Percentiles rank a stretch among this genome's conserved stretches.
phyloP scores from a whole-genome alignment of 2,797 vertebrate genomes.

The Falco biarmicus region DNA sequence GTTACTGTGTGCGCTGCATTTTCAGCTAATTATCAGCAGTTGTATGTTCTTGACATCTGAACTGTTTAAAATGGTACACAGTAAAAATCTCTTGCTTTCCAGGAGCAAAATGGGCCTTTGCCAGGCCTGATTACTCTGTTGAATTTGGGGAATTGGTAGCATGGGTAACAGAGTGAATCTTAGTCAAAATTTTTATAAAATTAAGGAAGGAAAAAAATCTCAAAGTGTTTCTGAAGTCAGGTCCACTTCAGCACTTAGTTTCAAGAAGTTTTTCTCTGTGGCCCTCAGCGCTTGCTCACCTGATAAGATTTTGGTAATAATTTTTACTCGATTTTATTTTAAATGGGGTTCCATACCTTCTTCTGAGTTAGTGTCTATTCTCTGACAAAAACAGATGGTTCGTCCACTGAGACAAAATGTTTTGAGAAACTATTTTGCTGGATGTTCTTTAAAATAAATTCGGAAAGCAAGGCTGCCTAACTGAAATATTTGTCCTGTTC shows the following conservation, averaged over 20 bases:
- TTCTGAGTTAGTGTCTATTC: not conserved
- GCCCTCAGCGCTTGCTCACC: accelerated
- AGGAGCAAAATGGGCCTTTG: not conserved
- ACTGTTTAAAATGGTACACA: not conserved
- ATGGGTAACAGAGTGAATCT: not conserved
- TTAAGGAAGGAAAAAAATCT: not conserved
- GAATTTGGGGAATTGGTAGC: not conserved
- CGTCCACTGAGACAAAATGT: not conserved
- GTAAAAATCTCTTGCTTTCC: not conserved
- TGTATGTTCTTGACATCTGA: not conserved
- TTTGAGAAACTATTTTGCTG: not conserved
- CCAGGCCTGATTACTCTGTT: not conserved
- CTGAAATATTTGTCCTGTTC: not conserved
- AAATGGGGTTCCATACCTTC: not conserved
- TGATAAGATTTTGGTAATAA: not conserved
- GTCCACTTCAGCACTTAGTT: not conserved
- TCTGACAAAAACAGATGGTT: not conserved
- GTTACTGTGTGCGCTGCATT: not conserved
- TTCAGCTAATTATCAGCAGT: not conserved
- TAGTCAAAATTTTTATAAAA: not conserved
- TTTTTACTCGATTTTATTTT: not conserved
- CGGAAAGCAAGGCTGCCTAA: not conserved
- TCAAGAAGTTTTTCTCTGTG: not conserved
- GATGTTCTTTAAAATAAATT: not conserved
- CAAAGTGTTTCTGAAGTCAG: not conserved